Conservation (phyloP, 2,797 vertebrate species). For the Tragelaphus oryx region DNA sequence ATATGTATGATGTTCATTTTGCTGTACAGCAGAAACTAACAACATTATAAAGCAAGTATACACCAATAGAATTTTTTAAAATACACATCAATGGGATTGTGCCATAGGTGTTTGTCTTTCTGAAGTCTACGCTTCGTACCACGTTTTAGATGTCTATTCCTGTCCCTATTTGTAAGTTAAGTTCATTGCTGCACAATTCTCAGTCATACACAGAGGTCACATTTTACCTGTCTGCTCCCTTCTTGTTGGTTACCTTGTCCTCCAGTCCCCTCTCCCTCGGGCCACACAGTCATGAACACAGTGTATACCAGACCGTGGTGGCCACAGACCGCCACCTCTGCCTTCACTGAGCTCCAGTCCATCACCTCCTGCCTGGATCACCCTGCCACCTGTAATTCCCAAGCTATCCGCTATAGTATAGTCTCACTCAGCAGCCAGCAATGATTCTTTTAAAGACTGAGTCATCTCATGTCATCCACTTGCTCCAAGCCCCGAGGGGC, state of each 20-base stretch:
- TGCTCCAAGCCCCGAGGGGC: background rate
- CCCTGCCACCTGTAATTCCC: background rate
- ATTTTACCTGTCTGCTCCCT: background rate
- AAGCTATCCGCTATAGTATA: background rate
- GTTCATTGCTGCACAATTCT: background rate
- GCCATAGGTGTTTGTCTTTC: background rate
- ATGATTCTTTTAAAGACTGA: background rate
- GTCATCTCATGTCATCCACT: background rate
- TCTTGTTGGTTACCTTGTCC: background rate
- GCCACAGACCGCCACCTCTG: background rate
- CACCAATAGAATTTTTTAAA: fast-evolving
- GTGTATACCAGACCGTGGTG: background rate
- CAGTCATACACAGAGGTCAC: background rate
- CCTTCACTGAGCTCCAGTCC: background rate
- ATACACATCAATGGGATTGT: background rate
- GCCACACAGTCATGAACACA: background rate
- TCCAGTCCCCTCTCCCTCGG: background rate
- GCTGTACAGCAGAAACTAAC: background rate
- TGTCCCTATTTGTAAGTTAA: background rate
- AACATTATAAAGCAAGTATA: background rate
- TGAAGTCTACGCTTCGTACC: background rate
- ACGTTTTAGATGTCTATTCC: background rate
- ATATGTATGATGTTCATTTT: background rate
- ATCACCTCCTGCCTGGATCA: background rate
- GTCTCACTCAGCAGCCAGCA: background rate